Conservation (phyloP, 2,113 vertebrate species). For the Hyla sarda region DNA sequence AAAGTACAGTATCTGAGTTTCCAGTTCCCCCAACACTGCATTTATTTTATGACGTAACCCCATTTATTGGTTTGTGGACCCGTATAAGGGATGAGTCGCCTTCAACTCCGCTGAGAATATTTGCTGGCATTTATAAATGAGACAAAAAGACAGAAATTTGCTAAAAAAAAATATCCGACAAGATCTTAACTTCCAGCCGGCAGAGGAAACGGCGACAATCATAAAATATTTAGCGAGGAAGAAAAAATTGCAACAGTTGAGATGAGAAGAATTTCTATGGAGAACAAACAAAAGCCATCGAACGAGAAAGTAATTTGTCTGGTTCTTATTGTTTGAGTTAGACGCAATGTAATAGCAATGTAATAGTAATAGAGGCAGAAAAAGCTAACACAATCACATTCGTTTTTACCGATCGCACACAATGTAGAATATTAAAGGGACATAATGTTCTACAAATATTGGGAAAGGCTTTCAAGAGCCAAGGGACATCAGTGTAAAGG, state of each 20-base stretch:
- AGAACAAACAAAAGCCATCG: neutral
- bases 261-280: neutral
- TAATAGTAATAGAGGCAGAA: constrained; percentile 2
- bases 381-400: neutral
- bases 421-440: neutral
- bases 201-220: neutral
- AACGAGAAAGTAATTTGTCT: constrained; percentile 3
- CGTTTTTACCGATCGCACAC: neutral
- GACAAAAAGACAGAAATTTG: neutral
- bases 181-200: neutral
- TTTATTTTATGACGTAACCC: neutral
- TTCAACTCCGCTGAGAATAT: neutral
- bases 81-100: neutral
- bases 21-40: neutral
- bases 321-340: neutral
- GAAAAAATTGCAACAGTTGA: neutral
- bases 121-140: neutral
- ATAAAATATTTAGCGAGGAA: constrained; percentile 22
- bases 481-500: neutral
- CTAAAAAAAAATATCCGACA: neutral
- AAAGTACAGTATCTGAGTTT: neutral
- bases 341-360: neutral
- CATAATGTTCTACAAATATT: neutral
- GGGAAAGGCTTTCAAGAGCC: neutral
- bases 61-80: neutral